These are phyloP conservation scores for Phalloptychus januarius DNA, from an alignment of 2,797 vertebrate species.

Conservation along the genomic window DNA sequence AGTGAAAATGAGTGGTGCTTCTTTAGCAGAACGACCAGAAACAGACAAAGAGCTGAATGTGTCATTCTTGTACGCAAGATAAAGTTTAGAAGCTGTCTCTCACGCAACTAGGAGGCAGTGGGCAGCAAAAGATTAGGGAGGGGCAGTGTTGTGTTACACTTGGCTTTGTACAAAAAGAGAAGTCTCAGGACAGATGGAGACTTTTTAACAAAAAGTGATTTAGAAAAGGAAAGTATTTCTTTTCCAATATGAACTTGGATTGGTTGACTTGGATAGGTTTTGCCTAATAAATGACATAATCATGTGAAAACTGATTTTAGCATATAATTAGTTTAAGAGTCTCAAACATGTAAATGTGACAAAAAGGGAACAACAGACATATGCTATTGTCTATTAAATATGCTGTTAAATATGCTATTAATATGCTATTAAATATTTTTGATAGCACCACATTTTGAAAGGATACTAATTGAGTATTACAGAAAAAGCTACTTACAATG, in stretches of 20 bases:
- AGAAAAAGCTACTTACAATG: background rate
- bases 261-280: background rate
- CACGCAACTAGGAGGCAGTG: background rate
- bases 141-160: background rate
- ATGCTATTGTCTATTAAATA: no score
- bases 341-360: background rate
- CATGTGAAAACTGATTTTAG: background rate
- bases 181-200: background rate
- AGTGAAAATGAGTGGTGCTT: background rate
- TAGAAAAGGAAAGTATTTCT: background rate
- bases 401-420: no score
- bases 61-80: background rate
- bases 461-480: background rate
- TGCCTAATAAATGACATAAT: background rate
- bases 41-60: background rate
- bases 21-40: background rate
- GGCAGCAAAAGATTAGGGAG: background rate
- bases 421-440: no score
- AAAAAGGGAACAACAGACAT: background rate
- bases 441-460: background rate
- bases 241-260: background rate
- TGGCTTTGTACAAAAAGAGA: background rate
- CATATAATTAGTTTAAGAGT: background rate
- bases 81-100: background rate
- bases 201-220: background rate